Conservation (phyloP, 2,797 vertebrate species). For the Urocyon cinereoargenteus region DNA sequence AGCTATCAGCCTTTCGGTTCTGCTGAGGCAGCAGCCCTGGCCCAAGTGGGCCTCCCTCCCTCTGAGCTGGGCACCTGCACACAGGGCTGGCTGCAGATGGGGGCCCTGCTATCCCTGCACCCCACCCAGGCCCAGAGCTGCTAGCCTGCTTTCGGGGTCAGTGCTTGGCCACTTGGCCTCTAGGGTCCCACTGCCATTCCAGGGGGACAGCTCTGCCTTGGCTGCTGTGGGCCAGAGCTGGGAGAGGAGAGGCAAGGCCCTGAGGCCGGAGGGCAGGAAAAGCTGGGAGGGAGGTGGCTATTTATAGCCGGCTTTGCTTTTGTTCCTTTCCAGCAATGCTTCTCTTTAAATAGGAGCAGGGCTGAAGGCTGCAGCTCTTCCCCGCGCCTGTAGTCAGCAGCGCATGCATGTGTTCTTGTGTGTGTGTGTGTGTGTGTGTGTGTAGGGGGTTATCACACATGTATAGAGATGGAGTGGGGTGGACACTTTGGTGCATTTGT, state of each 20-base stretch:
- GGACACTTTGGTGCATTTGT: background rate
- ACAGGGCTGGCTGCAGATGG: constrained; percentile 46
- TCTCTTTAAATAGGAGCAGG: constrained; percentile 88
- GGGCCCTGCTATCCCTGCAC: background rate
- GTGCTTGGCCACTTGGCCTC: background rate
- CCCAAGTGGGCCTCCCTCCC: constrained; percentile 8
- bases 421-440: background rate
- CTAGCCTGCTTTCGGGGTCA: background rate
- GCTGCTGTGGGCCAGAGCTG: constrained; percentile 65
- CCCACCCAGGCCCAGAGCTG: background rate
- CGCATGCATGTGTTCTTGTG: background rate
- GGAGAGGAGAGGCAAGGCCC: constrained; percentile 66
- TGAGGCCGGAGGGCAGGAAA: constrained; percentile 82
- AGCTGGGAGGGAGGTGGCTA: constrained; percentile 86
- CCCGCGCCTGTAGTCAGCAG: constrained; percentile 47
- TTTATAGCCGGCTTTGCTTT: constrained; percentile 89
- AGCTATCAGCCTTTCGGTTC: constrained; percentile 51
- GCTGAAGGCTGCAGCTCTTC: constrained; percentile 75
- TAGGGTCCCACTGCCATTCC: background rate
- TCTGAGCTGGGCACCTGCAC: constrained; percentile 28
- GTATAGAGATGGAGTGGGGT: background rate
- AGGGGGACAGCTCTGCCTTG: background rate
- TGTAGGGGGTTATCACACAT: background rate
- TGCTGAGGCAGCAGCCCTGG: constrained; percentile 71
- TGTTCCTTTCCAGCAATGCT: constrained; percentile 89